phyloP scores from a whole-genome alignment of 2,113 vertebrate genomes.

The Perca fluviatilis region DNA sequence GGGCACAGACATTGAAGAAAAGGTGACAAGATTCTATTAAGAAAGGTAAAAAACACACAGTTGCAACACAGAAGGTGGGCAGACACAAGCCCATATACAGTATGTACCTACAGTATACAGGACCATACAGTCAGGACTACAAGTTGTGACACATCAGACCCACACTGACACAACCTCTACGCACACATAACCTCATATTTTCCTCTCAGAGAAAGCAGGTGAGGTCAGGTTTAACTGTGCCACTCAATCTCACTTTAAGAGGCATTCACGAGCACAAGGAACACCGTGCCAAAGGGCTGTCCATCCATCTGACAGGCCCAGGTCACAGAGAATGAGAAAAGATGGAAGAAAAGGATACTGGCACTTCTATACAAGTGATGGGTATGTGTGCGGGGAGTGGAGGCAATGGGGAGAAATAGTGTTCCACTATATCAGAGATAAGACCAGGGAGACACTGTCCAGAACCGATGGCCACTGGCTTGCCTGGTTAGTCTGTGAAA shows the following conservation, averaged over 20 bases:
- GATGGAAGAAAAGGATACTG: constrained; percentile 57
- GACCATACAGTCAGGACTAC: not conserved
- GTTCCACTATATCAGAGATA: constrained; percentile 46
- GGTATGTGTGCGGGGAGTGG: not conserved
- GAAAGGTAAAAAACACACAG: constrained; percentile 12
- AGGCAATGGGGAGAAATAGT: constrained; percentile 60
- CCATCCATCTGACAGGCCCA: constrained; percentile 64
- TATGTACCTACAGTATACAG: not conserved
- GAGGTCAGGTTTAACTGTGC: constrained; percentile 62
- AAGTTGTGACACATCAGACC: constrained; percentile 13
- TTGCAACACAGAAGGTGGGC: constrained; percentile 4
- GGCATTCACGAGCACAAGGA: constrained; percentile 25
- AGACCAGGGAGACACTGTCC: constrained; percentile 32
- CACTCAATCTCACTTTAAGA: constrained; percentile 66
- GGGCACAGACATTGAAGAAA: constrained; percentile 4
- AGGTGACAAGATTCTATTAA: constrained; percentile 32
- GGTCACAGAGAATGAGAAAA: constrained; percentile 61
- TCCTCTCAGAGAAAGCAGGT: constrained; percentile 32
- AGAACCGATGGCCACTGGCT: constrained; percentile 57
- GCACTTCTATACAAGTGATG: constrained; percentile 53
- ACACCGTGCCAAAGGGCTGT: constrained; percentile 42
- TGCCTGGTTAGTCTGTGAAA: constrained; percentile 72
- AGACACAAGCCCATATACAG: not conserved
- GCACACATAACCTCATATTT: constrained; percentile 40
- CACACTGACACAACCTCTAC: constrained; percentile 34